These are phyloP conservation scores for Leucophenga varia DNA, from an alignment of 1,140 invertebrate species.

Conservation along the genomic window DNA sequence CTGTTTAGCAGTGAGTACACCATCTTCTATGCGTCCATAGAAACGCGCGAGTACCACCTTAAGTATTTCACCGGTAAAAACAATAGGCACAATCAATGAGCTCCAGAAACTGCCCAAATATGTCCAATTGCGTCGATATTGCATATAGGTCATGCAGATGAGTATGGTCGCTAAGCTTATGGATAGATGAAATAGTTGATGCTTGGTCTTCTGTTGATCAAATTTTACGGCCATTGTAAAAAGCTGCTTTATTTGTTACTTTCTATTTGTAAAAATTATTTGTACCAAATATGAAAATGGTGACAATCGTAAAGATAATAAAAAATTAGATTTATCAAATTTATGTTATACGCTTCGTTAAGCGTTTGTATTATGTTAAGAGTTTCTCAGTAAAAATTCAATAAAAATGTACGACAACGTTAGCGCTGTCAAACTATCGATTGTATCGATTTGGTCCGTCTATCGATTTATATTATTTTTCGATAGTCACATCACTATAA, in stretches of 20 bases:
- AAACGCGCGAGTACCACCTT: constrained; percentile 46
- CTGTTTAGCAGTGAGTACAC: constrained; percentile 34
- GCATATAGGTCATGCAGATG: constrained; percentile 53
- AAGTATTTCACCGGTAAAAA: constrained; percentile 43
- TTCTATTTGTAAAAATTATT: no score
- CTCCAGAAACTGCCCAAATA: constrained; percentile 49
- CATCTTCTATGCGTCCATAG: constrained; percentile 39
- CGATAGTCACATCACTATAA: no score
- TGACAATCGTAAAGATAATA: no score
- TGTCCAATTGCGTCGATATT: constrained; percentile 45
- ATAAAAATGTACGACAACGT: constrained; percentile 4
- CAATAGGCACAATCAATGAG: constrained; percentile 54
- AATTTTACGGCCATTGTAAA: constrained; percentile 50
- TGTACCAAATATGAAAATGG: no score
- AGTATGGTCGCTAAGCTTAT: constrained; percentile 46
- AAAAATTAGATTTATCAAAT: no score
- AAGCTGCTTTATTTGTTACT: no score
- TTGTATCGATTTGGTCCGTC: constrained; percentile 8
- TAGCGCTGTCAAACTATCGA: constrained; percentile 10
- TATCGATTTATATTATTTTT: no score
- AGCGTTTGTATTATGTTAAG: no score
- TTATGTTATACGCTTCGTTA: no score
- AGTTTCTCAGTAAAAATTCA: no score
- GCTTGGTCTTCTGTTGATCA: constrained; percentile 51
- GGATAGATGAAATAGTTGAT: constrained; percentile 51